Base-by-base conservation (phyloP, 2,113 vertebrate species). In the Monarcha castaneiventris region DNA sequence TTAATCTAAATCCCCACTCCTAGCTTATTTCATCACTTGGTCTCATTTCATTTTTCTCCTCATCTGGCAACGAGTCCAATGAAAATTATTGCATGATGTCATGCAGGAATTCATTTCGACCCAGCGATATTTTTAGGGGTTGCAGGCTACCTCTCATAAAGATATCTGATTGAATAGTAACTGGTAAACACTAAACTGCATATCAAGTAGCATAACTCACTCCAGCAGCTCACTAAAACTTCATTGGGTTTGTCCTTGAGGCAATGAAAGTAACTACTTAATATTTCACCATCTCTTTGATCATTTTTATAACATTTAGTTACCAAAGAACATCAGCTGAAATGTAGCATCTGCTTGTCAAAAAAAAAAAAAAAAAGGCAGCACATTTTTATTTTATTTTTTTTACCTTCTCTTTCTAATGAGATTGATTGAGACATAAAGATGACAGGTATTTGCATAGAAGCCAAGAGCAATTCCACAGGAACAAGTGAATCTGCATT, bases 251-350 rank as follows among this genome's bases (percentile, higher is more conserved):
- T 87, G 90, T 94, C 84, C 66, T 97, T 82, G 84, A 96, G 85
- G 94, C 59, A 89, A 30, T 52, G 92, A 89, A 96, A 87, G 63
- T 48, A 91, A 59, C 72, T 95, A 30, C 73, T 97, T 95, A 95
- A 94, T 97, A 97, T 97, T 97, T 97, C 95, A 94, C 90, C 25
- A 86, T 59, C 37, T 85, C 76, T 97, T 96, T 95, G 90, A 97
- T 96, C n/a, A 67, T 87, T 87, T 94, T 91, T 76, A 73, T 58
- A 92, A 82, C 55, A 86, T 64, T 75, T 76, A 83, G 69, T 80
- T 95, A 75, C 33, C 14, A 59, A 80, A 78, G 68, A 69, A 90
- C 62, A 33, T 83, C 22, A 92, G n/a, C 16, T 89, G 71, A 83
- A 67, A 71, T n/a, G 43, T 35, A 94, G 58, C 35, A 87, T 87